Percentiles rank a stretch among this genome's conserved stretches.
Evolutionary conservation across 2,113 vertebrate genomes (phyloP).

Genomic region (Ophthalmolycus amberensis): DNA sequence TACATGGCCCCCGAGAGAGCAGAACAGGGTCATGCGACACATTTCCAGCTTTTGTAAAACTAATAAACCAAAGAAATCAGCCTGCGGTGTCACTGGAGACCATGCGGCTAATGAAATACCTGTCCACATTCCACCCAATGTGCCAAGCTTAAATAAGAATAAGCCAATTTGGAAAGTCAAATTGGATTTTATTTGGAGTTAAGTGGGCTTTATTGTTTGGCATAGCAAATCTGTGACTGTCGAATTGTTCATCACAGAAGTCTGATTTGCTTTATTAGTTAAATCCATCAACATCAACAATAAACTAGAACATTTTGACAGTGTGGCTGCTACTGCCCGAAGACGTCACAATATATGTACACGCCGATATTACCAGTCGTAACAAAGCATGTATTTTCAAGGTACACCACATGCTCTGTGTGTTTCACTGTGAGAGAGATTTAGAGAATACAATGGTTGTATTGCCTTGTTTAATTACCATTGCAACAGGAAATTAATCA

Average conservation of each 20-base stretch:
- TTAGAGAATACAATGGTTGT: too few species aligned
- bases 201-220: slow-evolving; percentile 18
- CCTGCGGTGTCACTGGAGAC: slow-evolving; percentile 30
- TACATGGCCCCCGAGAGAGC: slow-evolving; percentile 17
- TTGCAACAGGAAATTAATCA: too few species aligned
- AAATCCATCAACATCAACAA: slow-evolving; percentile 17
- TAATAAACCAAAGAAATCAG: slow-evolving; percentile 61
- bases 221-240: background rate
- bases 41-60: slow-evolving; percentile 45
- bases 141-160: slow-evolving; percentile 16
- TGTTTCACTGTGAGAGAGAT: too few species aligned
- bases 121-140: slow-evolving; percentile 15
- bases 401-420: too few species aligned
- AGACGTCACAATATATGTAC: too few species aligned
- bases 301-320: background rate
- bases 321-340: too few species aligned
- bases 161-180: slow-evolving; percentile 27
- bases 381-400: too few species aligned
- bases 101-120: slow-evolving; percentile 34
- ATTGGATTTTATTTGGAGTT: slow-evolving; percentile 50
- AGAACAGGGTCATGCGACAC: slow-evolving; percentile 16
- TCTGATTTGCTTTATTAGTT: slow-evolving; percentile 13
- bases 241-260: background rate
- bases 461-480: too few species aligned
- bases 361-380: too few species aligned